Conservation (phyloP, 1,140 invertebrate species). For the Spodoptera frugiperda region DNA sequence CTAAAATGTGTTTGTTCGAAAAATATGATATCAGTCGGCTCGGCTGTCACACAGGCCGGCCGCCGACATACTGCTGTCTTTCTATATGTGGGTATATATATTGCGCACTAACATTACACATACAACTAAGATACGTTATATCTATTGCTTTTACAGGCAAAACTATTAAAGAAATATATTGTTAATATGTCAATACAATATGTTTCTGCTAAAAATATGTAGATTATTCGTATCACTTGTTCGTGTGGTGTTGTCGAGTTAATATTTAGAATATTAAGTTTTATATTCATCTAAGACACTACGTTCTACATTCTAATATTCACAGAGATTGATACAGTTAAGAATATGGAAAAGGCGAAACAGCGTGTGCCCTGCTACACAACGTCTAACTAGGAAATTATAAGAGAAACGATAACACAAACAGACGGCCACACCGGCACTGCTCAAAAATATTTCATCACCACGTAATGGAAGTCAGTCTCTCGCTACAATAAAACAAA, state of each 20-base stretch:
- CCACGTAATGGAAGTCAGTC: conserved; percentile 45
- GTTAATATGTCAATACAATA: conserved; percentile 65
- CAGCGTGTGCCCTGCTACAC: conserved; percentile 76
- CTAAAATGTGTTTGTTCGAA: conserved; percentile 59
- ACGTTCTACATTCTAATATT: conserved; percentile 83
- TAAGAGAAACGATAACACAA: conserved; percentile 54
- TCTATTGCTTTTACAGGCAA: conserved; percentile 76
- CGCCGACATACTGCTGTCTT: conserved; percentile 43
- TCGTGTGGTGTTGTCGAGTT: conserved; percentile 82
- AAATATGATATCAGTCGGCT: conserved; percentile 51
- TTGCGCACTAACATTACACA: conserved; percentile 11
- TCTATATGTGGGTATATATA: conserved; percentile 61
- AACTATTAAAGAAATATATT: conserved; percentile 77
- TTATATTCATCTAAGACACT: conserved; percentile 82
- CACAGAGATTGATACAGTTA: conserved; percentile 81
- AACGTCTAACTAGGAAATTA: conserved; percentile 58
- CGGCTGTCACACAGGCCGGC: conserved; percentile 72
- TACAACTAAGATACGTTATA: conserved; percentile 68
- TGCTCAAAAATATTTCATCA: conserved; percentile 52
- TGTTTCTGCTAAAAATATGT: conserved; percentile 77
- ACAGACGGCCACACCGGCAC: conserved; percentile 59
- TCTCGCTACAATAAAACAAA: conserved; percentile 50
- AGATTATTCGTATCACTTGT: conserved; percentile 83
- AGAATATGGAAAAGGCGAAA: conserved; percentile 81
- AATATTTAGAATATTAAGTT: conserved; percentile 84